phyloP scores from a whole-genome alignment of 2,113 vertebrate species.

The Colaptes auratus region DNA sequence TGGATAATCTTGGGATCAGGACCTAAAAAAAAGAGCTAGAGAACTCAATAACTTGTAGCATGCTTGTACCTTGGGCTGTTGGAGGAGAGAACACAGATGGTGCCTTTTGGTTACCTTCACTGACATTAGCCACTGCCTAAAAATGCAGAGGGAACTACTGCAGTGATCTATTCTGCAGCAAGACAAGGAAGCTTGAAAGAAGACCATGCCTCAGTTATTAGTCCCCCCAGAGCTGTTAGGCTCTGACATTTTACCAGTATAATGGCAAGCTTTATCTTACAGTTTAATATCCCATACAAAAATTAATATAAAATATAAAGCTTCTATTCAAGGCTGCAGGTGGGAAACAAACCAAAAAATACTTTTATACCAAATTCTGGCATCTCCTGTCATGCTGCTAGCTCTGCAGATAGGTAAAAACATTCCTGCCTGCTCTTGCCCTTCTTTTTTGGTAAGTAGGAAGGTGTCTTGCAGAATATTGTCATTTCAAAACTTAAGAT shows the following conservation, averaged over 20 bases:
- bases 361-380: neutral
- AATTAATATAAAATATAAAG: neutral
- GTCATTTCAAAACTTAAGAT: neutral
- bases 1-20: neutral
- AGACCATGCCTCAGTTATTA: neutral
- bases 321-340: neutral
- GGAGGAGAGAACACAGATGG: neutral
- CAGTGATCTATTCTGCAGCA: neutral
- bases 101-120: neutral
- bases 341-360: neutral
- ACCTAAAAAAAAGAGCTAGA: neutral
- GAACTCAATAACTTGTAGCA: neutral
- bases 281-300: neutral
- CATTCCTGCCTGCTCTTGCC: neutral
- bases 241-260: neutral
- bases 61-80: fast-evolving
- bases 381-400: neutral
- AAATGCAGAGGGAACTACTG: neutral
- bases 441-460: neutral
- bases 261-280: neutral
- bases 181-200: neutral
- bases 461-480: neutral
- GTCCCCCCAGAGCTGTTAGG: neutral
- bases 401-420: neutral
- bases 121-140: neutral